Percentiles rank a stretch among this genome's conserved stretches.
phyloP scores from a whole-genome alignment of 2,113 vertebrate species.

The Anolis carolinensis region DNA sequence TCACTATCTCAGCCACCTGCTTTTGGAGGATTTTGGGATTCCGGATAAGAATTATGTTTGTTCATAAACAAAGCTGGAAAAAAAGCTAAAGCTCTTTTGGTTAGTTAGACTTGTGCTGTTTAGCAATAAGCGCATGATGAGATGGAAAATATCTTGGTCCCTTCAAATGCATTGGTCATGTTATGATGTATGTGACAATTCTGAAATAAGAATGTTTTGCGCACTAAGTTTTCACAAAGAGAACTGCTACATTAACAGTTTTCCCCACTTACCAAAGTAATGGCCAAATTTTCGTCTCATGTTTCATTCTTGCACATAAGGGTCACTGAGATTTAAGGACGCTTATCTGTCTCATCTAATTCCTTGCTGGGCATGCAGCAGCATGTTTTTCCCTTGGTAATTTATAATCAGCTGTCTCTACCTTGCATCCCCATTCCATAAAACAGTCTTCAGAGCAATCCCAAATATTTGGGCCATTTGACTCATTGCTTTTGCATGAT shows the following conservation, averaged over 20 bases:
- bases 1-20: too few species aligned
- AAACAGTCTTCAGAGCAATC: not conserved
- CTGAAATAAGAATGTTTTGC: slow-evolving; percentile 49
- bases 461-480: not conserved
- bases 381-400: slow-evolving; percentile 44
- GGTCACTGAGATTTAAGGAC: slow-evolving; percentile 61
- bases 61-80: too few species aligned
- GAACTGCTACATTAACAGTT: slow-evolving; percentile 30
- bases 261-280: slow-evolving; percentile 40
- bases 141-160: slow-evolving; percentile 20
- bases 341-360: slow-evolving; percentile 15
- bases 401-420: slow-evolving; percentile 52
- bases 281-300: slow-evolving; percentile 49
- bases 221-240: slow-evolving; percentile 54
- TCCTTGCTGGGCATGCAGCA: slow-evolving; percentile 44
- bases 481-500: not conserved
- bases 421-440: not conserved
- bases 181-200: slow-evolving; percentile 53
- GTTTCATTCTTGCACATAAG: slow-evolving; percentile 41
- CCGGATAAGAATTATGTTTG: too few species aligned
- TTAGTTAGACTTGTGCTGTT: not conserved
- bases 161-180: not conserved
- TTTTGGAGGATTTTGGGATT: too few species aligned
- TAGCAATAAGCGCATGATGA: too few species aligned
- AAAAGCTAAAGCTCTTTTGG: too few species aligned